Evolutionary conservation across 2,113 vertebrate genomes (phyloP).

Genomic region (Labeo catla): DNA sequence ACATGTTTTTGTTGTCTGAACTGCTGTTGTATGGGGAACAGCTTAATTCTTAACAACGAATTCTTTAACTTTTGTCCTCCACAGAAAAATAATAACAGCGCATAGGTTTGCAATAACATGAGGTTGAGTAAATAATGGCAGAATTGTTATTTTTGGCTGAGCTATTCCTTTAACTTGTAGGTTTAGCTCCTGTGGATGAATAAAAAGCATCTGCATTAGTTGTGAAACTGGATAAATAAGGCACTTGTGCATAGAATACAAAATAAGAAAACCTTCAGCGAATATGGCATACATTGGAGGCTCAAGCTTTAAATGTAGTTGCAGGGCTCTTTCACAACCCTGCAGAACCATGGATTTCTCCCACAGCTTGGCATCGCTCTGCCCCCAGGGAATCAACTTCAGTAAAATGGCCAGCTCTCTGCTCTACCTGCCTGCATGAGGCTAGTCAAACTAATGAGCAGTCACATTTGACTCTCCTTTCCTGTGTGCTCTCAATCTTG

Average conservation of each 20-base stretch:
- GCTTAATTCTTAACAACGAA: not conserved
- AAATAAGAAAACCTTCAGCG: constrained; percentile 8
- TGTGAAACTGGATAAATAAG: constrained; percentile 20
- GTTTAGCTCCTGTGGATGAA: not conserved
- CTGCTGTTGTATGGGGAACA: not conserved
- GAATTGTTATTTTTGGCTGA: not conserved
- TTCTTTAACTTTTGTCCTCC: not conserved
- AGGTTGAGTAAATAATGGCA: not conserved
- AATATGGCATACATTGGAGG: constrained; percentile 14
- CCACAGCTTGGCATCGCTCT: constrained; percentile 9
- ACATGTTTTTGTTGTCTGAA: not conserved
- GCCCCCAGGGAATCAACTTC: constrained; percentile 31
- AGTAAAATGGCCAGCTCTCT: constrained; percentile 40
- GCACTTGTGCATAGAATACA: constrained; percentile 20
- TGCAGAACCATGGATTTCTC: constrained; percentile 44
- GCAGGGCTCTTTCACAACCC: not conserved
- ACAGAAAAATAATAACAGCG: not conserved
- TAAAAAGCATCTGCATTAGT: constrained; percentile 15
- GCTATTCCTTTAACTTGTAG: not conserved
- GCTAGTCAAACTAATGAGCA: constrained; percentile 54
- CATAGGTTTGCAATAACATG: not conserved
- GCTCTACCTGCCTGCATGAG: constrained; percentile 40
- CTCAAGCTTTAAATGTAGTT: constrained; percentile 9
- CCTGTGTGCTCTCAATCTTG: constrained; percentile 45
- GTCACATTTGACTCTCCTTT: constrained; percentile 40